A percentile compares a stretch with the other conserved stretches of the same genome.
Evolutionary conservation across 2,797 vertebrate species (phyloP).

Genomic region (Enteromius mattozi): DNA sequence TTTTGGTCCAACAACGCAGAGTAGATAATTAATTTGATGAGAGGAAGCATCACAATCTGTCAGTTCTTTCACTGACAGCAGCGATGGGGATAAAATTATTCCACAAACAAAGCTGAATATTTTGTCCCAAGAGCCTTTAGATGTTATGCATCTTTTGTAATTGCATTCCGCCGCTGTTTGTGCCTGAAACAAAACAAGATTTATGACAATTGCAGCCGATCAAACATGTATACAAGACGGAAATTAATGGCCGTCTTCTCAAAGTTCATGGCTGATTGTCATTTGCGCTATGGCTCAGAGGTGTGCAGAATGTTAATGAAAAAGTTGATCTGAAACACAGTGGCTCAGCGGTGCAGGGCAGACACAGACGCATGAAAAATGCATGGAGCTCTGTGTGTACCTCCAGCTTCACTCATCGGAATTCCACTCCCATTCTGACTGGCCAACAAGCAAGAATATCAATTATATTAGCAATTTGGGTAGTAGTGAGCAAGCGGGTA

Average conservation of each 20-base stretch:
- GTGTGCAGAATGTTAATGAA: constrained; percentile 78
- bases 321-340: constrained; percentile 63
- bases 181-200: constrained; percentile 39
- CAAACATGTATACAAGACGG: constrained; percentile 46
- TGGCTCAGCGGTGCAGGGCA: constrained; percentile 65
- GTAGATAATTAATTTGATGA: constrained; percentile 42
- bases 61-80: constrained; percentile 36
- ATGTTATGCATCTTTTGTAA: constrained; percentile 46
- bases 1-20: constrained; percentile 24
- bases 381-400: constrained; percentile 48
- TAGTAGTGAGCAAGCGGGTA: constrained; percentile 33
- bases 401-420: constrained; percentile 53
- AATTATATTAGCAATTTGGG: constrained; percentile 52
- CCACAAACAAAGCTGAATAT: constrained; percentile 32
- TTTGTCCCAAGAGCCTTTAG: constrained; percentile 24
- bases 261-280: constrained; percentile 77
- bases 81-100: constrained; percentile 31
- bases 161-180: constrained; percentile 43
- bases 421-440: constrained; percentile 54
- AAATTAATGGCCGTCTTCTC: constrained; percentile 61
- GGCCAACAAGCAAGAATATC: constrained; percentile 52
- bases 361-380: constrained; percentile 65
- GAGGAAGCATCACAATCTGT: constrained; percentile 47
- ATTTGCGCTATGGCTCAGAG: constrained; percentile 75
- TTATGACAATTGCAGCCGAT: constrained; percentile 47